phyloP scores from a whole-genome alignment of 1,140 invertebrate species.

The Aricia agestis region DNA sequence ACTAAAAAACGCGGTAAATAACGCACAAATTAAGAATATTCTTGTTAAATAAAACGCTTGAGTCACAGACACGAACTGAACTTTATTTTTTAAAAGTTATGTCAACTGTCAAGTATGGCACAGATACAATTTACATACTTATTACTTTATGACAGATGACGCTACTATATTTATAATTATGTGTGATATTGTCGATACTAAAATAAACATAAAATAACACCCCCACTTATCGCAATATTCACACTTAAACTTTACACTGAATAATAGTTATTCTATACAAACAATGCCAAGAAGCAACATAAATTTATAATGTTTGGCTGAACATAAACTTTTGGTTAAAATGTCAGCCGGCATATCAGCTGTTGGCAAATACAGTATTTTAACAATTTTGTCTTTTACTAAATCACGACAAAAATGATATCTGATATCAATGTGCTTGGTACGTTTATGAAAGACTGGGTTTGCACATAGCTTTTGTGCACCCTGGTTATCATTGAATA shows the following conservation, averaged over 20 bases:
- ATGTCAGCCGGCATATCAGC: slow-evolving; percentile 19
- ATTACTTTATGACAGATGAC: too few relatives aligned
- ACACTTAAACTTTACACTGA: slow-evolving; percentile 19
- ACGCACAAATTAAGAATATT: too few relatives aligned
- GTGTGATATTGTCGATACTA: slow-evolving; percentile 19
- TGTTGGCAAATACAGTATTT: slow-evolving; percentile 15
- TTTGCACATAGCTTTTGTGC: slow-evolving; percentile 18
- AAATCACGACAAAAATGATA: slow-evolving; percentile 18
- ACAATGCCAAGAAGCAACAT: slow-evolving; percentile 23
- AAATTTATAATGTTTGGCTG: slow-evolving; percentile 18
- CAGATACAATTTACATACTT: too few relatives aligned
- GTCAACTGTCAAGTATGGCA: too few relatives aligned
- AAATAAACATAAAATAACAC: slow-evolving; percentile 13
- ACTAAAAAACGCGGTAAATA: too few relatives aligned
- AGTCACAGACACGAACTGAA: too few relatives aligned
- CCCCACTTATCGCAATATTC: slow-evolving; percentile 28
- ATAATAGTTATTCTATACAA: slow-evolving; percentile 22
- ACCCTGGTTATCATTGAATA: slow-evolving; percentile 16
- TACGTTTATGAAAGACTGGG: slow-evolving; percentile 11
- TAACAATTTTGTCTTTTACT: slow-evolving; percentile 17
- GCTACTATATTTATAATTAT: slow-evolving; percentile 10
- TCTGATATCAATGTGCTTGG: slow-evolving; percentile 16
- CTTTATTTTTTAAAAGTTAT: too few relatives aligned
- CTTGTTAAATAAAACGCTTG: too few relatives aligned
- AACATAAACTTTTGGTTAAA: slow-evolving; percentile 17